Evolutionary conservation across 2,888 invertebrate species (phyloP).

Genomic region (Autographa gamma): DNA sequence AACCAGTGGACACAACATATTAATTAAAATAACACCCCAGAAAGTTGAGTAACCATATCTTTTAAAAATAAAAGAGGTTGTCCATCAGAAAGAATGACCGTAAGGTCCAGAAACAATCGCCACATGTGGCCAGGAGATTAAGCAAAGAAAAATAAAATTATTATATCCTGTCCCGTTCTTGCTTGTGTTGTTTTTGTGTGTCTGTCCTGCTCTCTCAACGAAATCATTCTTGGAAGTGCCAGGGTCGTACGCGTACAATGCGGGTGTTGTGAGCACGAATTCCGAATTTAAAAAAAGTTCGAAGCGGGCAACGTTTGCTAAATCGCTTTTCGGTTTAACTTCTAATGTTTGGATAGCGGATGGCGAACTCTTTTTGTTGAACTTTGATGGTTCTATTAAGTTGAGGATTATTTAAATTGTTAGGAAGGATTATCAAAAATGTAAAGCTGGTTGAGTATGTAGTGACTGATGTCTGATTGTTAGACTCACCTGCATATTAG

Average conservation of each 20-base stretch:
- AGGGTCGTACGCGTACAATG: conserved; percentile 85
- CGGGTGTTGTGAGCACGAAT: conserved; percentile 86
- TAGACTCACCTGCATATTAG: no score
- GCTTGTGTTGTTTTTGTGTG: conserved; percentile 52
- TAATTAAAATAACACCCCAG: conserved; percentile 84
- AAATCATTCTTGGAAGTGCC: conserved; percentile 87
- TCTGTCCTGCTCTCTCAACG: conserved; percentile 72
- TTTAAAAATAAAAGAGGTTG: conserved; percentile 66
- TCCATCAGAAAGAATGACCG: conserved; percentile 81
- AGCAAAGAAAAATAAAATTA: conserved; percentile 86
- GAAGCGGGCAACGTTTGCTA: conserved; percentile 75
- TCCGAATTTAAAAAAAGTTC: conserved; percentile 78
- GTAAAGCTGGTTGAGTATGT: no score
- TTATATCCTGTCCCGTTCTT: conserved; percentile 71
- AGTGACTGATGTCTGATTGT: no score
- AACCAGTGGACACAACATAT: conserved; percentile 75
- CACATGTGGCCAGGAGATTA: conserved; percentile 88
- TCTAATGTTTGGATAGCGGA: conserved; percentile 64
- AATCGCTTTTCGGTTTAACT: conserved; percentile 73
- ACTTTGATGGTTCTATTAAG: conserved; percentile 49
- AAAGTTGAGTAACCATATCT: conserved; percentile 79
- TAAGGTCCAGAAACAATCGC: conserved; percentile 88
- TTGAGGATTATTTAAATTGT: conserved; percentile 3
- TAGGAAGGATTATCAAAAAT: no score
- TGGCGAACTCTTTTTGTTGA: conserved; percentile 29